Evolutionary conservation across 2,888 invertebrate genomes (phyloP), one percentile per base, ranked within the genome.

Genomic region (Hemaris fuciformis): DNA sequence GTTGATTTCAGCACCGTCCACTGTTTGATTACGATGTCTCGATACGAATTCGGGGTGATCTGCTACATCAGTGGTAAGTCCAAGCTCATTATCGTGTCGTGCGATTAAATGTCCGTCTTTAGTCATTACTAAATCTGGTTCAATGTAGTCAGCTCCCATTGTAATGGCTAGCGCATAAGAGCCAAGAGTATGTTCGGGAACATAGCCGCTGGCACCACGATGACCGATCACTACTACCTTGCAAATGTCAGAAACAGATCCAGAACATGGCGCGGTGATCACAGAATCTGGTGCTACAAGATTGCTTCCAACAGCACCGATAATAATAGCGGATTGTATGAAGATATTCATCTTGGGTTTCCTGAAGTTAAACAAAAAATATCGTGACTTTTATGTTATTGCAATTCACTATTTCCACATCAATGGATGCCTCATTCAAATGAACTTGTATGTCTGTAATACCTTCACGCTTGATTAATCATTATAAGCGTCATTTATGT

Each of bases 71-170:
- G 90, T 91, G 0, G 87, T 88, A 42, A 80, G 61, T 4, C 83
- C 75, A 1, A 91, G 73, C 67, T 88, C 85, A 65, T 90, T 92
- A 69, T 92, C 91, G 63, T 92, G 91, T 22, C 90, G 73, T 1
- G 89, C 87, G 22, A 92, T 74, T 7, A 91, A 66, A 18, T 84
- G 73, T 10, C 84, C 84, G 48, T 92, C 91, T 25, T 79, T 83
- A 0, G 91, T 90, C 79, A 88, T 89, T 2, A 91, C 91, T 38
- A 91, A 77, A 63, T 91, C 91, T 0, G 91, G 91, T 65, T 92
- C 91, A 0, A 91, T 78, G 66, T 88, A 91, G 72, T 91, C 91
- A 1, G 90, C 84, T 1, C 90, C 91, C 85, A 91, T 83, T 0
- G 87, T 84, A 57, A 90, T 80, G 1, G 91, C 87, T 2, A 92